Evolutionary conservation across 1,140 invertebrate species (phyloP).

Genomic region (Leucophenga varia): DNA sequence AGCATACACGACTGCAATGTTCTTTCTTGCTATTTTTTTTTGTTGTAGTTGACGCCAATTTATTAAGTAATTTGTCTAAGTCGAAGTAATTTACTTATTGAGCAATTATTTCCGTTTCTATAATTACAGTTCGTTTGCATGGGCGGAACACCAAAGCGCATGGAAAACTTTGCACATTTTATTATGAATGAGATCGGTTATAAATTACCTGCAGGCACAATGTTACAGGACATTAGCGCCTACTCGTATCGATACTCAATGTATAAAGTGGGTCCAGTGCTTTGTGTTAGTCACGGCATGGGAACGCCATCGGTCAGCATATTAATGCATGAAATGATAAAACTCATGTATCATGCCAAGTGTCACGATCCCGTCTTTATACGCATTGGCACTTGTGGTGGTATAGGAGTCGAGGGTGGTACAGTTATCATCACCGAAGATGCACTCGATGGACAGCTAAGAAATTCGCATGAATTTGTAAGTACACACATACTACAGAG

Average conservation of each 20-base stretch:
- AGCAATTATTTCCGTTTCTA: too few relatives aligned
- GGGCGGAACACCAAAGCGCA: slow-evolving; percentile 93
- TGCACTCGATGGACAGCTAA: slow-evolving; percentile 78
- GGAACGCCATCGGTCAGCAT: slow-evolving; percentile 91
- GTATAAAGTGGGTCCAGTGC: slow-evolving; percentile 80
- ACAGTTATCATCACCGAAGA: slow-evolving; percentile 87
- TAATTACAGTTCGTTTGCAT: slow-evolving; percentile 97
- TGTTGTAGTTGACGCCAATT: too few relatives aligned
- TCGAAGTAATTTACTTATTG: too few relatives aligned
- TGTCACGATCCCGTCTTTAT: slow-evolving; percentile 88
- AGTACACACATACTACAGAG: slow-evolving; percentile 26
- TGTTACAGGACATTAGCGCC: slow-evolving; percentile 84
- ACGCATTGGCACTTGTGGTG: slow-evolving; percentile 91
- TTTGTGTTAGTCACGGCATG: slow-evolving; percentile 80
- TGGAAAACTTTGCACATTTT: slow-evolving; percentile 89
- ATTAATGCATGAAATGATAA: slow-evolving; percentile 89
- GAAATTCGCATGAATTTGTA: slow-evolving; percentile 69
- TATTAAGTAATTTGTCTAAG: too few relatives aligned
- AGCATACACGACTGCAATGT: too few relatives aligned
- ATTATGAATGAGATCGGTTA: slow-evolving; percentile 90
- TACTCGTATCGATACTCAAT: slow-evolving; percentile 94
- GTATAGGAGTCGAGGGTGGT: slow-evolving; percentile 84
- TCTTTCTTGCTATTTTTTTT: too few relatives aligned
- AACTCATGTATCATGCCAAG: slow-evolving; percentile 88
- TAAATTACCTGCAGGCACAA: slow-evolving; percentile 84